Percentiles rank a stretch among this genome's conserved stretches.
These are phyloP conservation scores for Colaptes auratus DNA, from an alignment of 2,113 vertebrate species.

Conservation along the genomic window DNA sequence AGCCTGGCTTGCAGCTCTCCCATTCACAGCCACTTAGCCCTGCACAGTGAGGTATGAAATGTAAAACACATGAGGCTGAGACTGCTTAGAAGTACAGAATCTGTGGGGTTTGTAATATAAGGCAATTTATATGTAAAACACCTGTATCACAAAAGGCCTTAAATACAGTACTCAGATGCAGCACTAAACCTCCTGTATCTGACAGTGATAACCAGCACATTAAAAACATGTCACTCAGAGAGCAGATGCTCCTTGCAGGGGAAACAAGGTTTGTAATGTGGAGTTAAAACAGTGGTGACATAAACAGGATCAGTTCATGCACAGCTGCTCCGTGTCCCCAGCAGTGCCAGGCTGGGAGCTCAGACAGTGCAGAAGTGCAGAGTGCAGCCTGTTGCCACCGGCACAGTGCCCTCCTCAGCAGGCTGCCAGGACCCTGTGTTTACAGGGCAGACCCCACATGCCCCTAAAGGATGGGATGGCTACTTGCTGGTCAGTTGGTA, in stretches of 20 bases:
- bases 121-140: conserved; percentile 81
- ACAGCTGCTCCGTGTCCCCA: not conserved
- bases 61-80: conserved; percentile 53
- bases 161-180: conserved; percentile 76
- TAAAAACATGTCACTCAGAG: conserved; percentile 67
- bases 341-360: conserved; percentile 14
- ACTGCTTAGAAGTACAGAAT: conserved; percentile 43
- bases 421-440: not conserved
- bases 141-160: conserved; percentile 72
- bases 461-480: not conserved
- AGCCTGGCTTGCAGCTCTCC: not conserved
- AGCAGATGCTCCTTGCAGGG: conserved; percentile 59
- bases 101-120: conserved; percentile 54
- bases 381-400: not conserved
- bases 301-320: not conserved
- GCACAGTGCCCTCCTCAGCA: not conserved
- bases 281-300: conserved; percentile 50
- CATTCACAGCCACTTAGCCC: conserved; percentile 42
- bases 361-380: not conserved
- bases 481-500: not conserved
- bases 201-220: conserved; percentile 75
- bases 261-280: conserved; percentile 55
- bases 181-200: conserved; percentile 69
- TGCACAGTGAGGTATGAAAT: conserved; percentile 53
- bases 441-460: not conserved